These are phyloP conservation scores for Hirtodrosophila confusa DNA, from an alignment of 2,888 invertebrate genomes.

Conservation along the genomic window DNA sequence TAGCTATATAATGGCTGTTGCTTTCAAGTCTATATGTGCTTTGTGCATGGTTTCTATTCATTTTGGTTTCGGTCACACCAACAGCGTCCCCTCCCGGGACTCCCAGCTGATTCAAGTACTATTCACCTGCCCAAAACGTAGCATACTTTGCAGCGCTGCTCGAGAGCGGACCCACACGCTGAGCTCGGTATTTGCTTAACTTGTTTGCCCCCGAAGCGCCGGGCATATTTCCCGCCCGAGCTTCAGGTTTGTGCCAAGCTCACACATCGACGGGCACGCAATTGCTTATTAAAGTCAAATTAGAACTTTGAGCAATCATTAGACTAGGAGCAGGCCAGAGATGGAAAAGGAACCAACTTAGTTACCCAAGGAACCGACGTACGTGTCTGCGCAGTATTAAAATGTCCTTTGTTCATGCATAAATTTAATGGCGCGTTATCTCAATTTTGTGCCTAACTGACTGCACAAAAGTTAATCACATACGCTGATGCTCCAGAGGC, in stretches of 20 bases:
- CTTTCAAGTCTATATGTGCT: slow-evolving; percentile 2
- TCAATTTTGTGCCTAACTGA: slow-evolving; percentile 67
- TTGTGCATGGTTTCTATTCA: slow-evolving; percentile 16
- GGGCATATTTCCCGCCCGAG: too few relatives aligned
- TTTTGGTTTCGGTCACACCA: slow-evolving; percentile 1
- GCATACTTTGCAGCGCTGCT: slow-evolving; percentile 27
- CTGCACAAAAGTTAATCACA: slow-evolving; percentile 75
- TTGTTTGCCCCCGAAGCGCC: slow-evolving; percentile 4
- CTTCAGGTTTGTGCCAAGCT: slow-evolving; percentile 2
- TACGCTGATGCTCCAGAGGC: slow-evolving; percentile 29
- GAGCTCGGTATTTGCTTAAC: slow-evolving; percentile 15
- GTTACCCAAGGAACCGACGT: slow-evolving; percentile 27
- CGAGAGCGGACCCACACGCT: not conserved
- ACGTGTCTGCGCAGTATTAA: slow-evolving; percentile 40
- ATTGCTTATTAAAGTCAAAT: slow-evolving; percentile 73
- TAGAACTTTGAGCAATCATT: slow-evolving; percentile 61
- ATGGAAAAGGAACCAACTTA: slow-evolving; percentile 13
- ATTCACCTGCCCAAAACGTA: slow-evolving; percentile 13
- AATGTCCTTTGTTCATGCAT: slow-evolving; percentile 68
- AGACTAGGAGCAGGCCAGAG: slow-evolving; percentile 10
- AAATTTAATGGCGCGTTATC: slow-evolving; percentile 70
- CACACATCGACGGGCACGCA: slow-evolving; percentile 48
- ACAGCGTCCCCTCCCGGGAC: too few relatives aligned
- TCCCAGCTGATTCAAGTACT: not conserved
- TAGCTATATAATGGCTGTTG: slow-evolving; percentile 22